Evolutionary conservation across 53 echinoderm and acorn worm genomes (phyloP), one percentile per base, ranked within the genome.

Genomic region (Echinarachnius parma): DNA sequence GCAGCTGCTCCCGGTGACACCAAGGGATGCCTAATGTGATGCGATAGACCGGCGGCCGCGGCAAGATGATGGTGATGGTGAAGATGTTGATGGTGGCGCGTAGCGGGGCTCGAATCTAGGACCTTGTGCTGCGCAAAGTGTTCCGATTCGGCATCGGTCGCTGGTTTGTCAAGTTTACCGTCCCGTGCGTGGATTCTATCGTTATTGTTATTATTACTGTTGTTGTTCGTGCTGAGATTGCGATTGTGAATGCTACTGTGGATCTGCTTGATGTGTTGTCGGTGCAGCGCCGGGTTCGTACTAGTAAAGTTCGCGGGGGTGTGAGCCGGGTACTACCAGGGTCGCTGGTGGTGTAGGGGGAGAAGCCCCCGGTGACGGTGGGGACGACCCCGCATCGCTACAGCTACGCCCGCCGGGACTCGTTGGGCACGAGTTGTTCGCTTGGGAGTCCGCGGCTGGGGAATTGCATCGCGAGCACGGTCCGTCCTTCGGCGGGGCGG

Each of bases 381-480:
- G 74, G n/a, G 54, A 15, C 19, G 37, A 34, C 3, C 56, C 55
- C 10, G 56, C 74, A 3, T 36, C 57, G 19, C 42, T 39, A 42
- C 47, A 47, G 48, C 53, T 53, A 16, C 74, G 55, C 28, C 37
- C 35, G 56, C 37, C 74, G 25, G 74, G 74, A 54, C 74, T 72
- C 26, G 27, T 37, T 2, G 74, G 74, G 74, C 74, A 72, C 55
- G 74, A 72, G 39, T 56, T 56, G 28, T 55, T 55, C 42, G 74
- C 36, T n/a, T n/a, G n/a, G n/a, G n/a, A n/a, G n/a, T n/a, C n/a
- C 0, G 55, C 24, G 15, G 57, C 39, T 21, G 74, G 57, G 27
- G 74, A 72, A 20, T 37, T 72, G 44, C 74, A 72, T 1, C 74
- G 74, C 34, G 74, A 72, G 42, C 74, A 72, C 8, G 55, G 56